These are phyloP conservation scores for Ammospiza caudacuta DNA, from an alignment of 2,113 vertebrate genomes.

Conservation along the genomic window DNA sequence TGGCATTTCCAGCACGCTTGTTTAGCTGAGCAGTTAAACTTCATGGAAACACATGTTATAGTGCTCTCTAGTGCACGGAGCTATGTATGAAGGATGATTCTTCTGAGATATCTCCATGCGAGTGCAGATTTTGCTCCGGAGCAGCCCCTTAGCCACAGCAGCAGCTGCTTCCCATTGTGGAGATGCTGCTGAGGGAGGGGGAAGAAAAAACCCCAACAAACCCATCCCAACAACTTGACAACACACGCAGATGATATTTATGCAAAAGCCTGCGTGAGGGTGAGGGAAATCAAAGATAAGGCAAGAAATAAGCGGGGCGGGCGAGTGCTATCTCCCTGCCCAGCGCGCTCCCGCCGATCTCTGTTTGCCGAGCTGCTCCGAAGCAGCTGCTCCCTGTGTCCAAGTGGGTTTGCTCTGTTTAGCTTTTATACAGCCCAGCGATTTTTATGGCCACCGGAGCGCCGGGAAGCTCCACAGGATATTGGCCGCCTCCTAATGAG, in stretches of 20 bases:
- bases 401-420: constrained; percentile 23
- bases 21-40: neutral
- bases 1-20: neutral
- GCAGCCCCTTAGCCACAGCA: neutral
- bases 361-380: constrained; percentile 53
- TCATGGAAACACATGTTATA: neutral
- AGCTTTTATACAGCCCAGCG: constrained; percentile 52
- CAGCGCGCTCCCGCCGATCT: neutral
- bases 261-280: neutral
- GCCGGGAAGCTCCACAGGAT: constrained; percentile 60
- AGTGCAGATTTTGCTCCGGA: neutral
- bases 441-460: constrained; percentile 66
- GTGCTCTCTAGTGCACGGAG: constrained; percentile 39
- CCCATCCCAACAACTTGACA: neutral
- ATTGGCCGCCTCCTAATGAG: constrained; percentile 67
- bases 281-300: constrained; percentile 38
- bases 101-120: neutral
- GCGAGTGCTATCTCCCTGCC: neutral
- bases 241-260: neutral
- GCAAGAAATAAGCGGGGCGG: neutral
- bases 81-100: constrained; percentile 24
- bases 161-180: constrained; percentile 34
- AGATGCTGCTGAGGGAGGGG: neutral
- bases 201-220: neutral
- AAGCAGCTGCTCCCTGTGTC: constrained; percentile 64